Evolutionary conservation across 2,113 vertebrate species (phyloP).

Genomic region (Machaerirhynchus nigripectus): DNA sequence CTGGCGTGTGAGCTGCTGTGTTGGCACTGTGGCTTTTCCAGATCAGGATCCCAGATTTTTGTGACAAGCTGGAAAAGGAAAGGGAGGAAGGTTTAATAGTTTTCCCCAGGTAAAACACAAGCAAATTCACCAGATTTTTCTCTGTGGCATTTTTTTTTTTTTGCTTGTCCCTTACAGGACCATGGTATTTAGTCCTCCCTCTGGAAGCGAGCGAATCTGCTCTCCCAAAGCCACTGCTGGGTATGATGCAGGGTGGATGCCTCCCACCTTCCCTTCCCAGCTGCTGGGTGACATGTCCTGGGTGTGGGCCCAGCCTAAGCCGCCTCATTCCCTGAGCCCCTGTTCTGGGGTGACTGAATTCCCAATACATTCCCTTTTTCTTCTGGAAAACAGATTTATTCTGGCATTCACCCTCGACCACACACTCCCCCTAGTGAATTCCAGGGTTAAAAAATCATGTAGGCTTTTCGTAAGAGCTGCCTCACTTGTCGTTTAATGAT

Average conservation of each 20-base stretch:
- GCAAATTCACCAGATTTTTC: not conserved
- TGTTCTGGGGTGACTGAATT: not conserved
- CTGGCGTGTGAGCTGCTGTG: not conserved
- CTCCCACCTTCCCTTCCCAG: not conserved
- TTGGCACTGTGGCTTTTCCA: not conserved
- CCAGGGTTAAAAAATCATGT: conserved; percentile 15
- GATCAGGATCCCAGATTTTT: not conserved
- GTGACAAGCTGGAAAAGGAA: not conserved
- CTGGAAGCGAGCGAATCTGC: not conserved
- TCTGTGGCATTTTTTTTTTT: not conserved
- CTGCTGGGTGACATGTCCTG: not conserved
- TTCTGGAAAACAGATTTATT: conserved; percentile 18
- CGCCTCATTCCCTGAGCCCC: not conserved
- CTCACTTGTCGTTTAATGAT: not conserved
- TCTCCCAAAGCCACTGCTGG: not conserved
- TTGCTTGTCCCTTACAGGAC: not conserved
- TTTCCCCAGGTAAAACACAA: not conserved
- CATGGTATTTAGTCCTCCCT: not conserved
- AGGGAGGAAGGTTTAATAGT: not conserved
- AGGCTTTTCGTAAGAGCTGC: not conserved
- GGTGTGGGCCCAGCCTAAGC: not conserved
- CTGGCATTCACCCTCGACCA: not conserved
- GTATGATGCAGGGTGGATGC: fast-evolving
- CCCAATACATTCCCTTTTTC: not conserved
- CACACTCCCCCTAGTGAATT: conserved; percentile 36